Base-by-base conservation (phyloP, 1,140 invertebrate genomes). In the Apolygus lucorum region DNA sequence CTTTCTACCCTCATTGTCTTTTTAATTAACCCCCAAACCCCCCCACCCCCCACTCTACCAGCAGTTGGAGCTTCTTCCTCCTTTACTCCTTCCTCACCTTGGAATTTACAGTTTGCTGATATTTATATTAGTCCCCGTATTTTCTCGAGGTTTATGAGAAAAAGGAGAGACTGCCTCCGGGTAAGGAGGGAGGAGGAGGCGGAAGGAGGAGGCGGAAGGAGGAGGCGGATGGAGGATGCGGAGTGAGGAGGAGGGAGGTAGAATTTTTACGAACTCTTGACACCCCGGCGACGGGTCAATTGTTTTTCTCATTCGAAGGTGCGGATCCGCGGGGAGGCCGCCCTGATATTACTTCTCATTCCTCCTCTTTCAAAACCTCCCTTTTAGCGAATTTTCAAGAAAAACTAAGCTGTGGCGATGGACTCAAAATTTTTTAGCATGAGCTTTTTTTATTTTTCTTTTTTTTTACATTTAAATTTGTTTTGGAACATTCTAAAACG, bases 141-240 rank as follows among this genome's bases (percentile, higher is more conserved):
- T 65, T 65, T 65, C 63, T 29, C 26, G 27, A 22, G 26, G 63
- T 2, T 29, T 2, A 28, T 27, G 68, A 28, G 25, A 42, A 42
- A 42, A 42, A 49, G 27, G n/a, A n/a, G n/a, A n/a, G n/a, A n/a
- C n/a, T n/a, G n/a, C n/a, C n/a, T n/a, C n/a, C n/a, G n/a, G n/a
- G n/a, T n/a, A n/a, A n/a, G 17, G 28, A 1, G 28, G 66, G 26
- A 28, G 59, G 22, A 66, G 11, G 62, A 14, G 11, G 26, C 62
- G 2, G 13, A 63, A 28, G 52, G n/a, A 68, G 49, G 25, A 63
- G 68, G 59, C 21, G 63, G n/a, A 64, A 21, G 28, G 63, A 27
- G 28, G 52, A 8, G 26, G 49, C 25, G 28, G 67, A 27, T 26
- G 24, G n/a, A n/a, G n/a, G n/a, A 59, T 25, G 49, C 24, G 26